These are phyloP conservation scores for Tholera decimalis DNA, from an alignment of 2,888 invertebrate species.

Conservation along the genomic window DNA sequence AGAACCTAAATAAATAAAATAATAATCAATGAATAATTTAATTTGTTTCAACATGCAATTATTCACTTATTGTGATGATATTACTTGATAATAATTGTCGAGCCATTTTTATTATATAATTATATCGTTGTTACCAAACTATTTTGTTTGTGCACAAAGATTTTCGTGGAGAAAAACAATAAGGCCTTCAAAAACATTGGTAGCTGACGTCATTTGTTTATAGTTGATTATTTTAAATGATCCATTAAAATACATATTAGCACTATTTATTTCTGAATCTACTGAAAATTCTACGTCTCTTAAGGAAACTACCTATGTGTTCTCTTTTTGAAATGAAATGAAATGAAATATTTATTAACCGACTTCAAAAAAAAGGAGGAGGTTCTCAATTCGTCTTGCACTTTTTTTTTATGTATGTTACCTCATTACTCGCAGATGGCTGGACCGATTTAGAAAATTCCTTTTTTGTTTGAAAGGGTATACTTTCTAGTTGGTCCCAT, in stretches of 20 bases:
- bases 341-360: no score
- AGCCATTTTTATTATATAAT: no score
- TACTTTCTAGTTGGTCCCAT: no score
- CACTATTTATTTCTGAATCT: constrained; percentile 7
- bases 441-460: no score
- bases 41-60: background rate
- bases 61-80: background rate
- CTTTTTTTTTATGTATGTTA: no score
- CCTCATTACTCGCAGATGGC: no score
- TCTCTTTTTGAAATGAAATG: no score
- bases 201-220: background rate
- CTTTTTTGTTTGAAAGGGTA: no score
- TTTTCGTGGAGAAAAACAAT: constrained; percentile 3
- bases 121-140: background rate
- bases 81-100: background rate
- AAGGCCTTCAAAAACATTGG: constrained; percentile 1
- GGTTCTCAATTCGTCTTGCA: no score
- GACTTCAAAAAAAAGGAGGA: no score
- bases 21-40: background rate
- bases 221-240: constrained; percentile 4
- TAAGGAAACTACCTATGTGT: background rate
- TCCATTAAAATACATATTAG: background rate
- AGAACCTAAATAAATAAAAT: background rate
- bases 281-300: background rate
- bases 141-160: background rate